Evolutionary conservation across 2,888 invertebrate genomes (phyloP), one percentile per base, ranked within the genome.

Genomic region (Parelbella ahira): DNA sequence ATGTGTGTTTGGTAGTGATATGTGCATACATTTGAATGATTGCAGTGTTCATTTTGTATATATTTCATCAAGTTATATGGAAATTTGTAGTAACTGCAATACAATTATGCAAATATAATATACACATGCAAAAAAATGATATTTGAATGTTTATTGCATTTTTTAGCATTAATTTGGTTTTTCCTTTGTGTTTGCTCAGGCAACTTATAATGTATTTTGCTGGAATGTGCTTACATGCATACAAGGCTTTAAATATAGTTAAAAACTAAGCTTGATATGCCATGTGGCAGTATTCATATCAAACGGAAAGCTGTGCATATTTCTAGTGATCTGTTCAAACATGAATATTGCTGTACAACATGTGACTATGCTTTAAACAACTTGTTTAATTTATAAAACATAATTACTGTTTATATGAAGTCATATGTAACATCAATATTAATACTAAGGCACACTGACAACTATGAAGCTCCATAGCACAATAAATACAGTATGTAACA

Each of bases 401-500:
- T 29, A 34, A 39, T 39, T 21, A 34, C 11, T 29, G 42, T 20
- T 36, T 10, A 19, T 12, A 38, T 21, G 32, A 12, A 37, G 6
- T 19, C 15, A 29, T 15, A 18, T 44, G 24, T 12, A 19, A 37
- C 25, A 37, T 25, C 10, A 49, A 34, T 37, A 44, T 21, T 44
- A 50, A 49, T 24, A 46, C 37, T 46, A 51, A 47, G 48, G 47
- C 51, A 54, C 50, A 50, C 47, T 48, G 47, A 47, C 48, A 51
- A 52, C 51, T 50, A 47, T 18, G 18, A 63, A 63, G 63, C 53
- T 54, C 37, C 52, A 56, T 50, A 56, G 62, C 60, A 48, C 45
- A 38, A 32, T 33, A 44, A 21, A 60, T 65, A 72, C 48, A 71
- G 56, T 15, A 66, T 72, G 53, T 68, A 66, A 75, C 75, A 80